A percentile compares a stretch with the other conserved stretches of the same genome.
Evolutionary conservation across 2,113 vertebrate genomes (phyloP).

Genomic region (Alethe castanea): DNA sequence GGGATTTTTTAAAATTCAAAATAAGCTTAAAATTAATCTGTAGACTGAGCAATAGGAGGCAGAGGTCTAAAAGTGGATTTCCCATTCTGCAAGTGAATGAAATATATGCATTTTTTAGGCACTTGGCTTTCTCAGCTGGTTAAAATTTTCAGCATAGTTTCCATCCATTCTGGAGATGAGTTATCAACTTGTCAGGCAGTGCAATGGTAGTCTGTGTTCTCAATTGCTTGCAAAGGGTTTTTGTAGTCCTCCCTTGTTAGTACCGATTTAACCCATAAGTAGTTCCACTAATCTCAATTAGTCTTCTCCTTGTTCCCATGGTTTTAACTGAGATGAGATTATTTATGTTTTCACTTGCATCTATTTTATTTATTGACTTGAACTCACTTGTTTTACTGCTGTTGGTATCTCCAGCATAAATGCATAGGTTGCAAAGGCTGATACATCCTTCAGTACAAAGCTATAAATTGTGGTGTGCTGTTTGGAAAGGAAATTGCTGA

Average conservation of each 20-base stretch:
- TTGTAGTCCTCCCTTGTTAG: background rate
- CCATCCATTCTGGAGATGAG: background rate
- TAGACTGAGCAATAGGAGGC: background rate
- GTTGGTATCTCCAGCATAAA: background rate
- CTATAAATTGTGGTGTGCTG: background rate
- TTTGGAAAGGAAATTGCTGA: background rate
- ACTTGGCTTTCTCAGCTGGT: background rate
- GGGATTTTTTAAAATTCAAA: background rate
- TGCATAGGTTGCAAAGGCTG: background rate
- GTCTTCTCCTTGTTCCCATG: background rate
- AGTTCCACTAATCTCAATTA: background rate
- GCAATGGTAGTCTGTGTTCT: background rate
- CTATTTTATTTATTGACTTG: background rate
- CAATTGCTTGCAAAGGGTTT: background rate
- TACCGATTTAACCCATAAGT: background rate
- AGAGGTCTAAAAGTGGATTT: background rate
- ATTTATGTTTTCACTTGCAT: background rate
- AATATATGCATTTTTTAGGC: background rate
- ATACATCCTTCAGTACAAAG: background rate
- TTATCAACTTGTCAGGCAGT: background rate
- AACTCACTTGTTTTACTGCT: background rate
- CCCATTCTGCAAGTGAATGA: background rate
- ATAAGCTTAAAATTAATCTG: constrained; percentile 4
- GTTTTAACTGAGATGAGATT: background rate
- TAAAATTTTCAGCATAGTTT: background rate